Conservation (phyloP, 2,888 invertebrate genomes). For the Morpho achilles region DNA sequence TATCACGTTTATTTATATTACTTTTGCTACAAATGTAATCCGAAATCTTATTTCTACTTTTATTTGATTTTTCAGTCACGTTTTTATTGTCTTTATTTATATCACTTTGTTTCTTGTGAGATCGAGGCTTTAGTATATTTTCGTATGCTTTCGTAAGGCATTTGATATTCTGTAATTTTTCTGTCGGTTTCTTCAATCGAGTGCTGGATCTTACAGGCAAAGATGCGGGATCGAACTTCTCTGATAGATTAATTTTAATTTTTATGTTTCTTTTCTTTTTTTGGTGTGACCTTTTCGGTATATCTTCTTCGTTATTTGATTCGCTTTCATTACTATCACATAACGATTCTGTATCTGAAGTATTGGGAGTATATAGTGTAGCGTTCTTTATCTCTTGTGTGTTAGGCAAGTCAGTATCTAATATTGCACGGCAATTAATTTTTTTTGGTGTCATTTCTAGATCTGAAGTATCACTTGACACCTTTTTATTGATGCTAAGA, state of each 20-base stretch:
- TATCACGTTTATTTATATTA: constrained; percentile 4
- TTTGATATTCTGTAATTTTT: constrained; percentile 37
- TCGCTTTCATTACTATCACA: constrained; percentile 36
- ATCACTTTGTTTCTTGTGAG: constrained; percentile 31
- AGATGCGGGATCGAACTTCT: constrained; percentile 45
- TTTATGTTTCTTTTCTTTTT: constrained; percentile 35
- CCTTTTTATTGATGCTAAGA: constrained; percentile 33
- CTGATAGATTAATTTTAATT: constrained; percentile 49
- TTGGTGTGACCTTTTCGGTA: constrained; percentile 45
- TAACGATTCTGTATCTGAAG: constrained; percentile 38
- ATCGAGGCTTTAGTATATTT: constrained; percentile 45
- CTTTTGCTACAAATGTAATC: background rate
- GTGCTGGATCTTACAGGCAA: constrained; percentile 57
- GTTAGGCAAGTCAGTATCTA: constrained; percentile 54
- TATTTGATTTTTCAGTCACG: constrained; percentile 14
- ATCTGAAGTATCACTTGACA: constrained; percentile 52
- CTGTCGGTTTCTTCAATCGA: constrained; percentile 56
- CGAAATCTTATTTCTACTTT: constrained; percentile 3
- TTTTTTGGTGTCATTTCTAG: constrained; percentile 54
- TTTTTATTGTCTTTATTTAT: constrained; percentile 28
- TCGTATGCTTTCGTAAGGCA: constrained; percentile 7
- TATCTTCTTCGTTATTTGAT: constrained; percentile 40
- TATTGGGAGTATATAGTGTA: constrained; percentile 46
- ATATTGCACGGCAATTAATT: constrained; percentile 40
- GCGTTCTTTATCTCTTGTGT: constrained; percentile 64